These are phyloP conservation scores for Premnoplex brunnescens DNA, from an alignment of 2,797 vertebrate genomes.

Conservation along the genomic window DNA sequence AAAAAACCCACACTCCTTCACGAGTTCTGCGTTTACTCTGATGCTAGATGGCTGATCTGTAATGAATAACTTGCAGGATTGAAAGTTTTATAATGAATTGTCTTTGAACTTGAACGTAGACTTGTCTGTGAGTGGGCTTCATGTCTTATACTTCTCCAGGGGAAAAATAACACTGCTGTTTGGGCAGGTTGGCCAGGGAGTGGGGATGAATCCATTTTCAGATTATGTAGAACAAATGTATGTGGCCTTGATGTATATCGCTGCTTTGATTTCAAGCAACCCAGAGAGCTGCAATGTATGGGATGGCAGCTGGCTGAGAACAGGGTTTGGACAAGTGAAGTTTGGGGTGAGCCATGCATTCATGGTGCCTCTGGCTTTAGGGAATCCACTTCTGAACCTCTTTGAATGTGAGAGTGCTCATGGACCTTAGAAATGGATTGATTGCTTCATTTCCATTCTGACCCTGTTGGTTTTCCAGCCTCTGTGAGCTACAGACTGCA, in stretches of 20 bases:
- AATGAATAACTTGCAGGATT: neutral
- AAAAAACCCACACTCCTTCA: accelerated
- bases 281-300: accelerated
- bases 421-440: neutral
- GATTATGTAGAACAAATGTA: accelerated
- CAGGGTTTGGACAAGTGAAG: neutral
- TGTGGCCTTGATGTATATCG: neutral
- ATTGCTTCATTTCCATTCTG: neutral
- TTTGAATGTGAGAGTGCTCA: accelerated
- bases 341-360: neutral
- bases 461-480: neutral
- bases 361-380: neutral
- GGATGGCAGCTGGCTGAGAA: neutral
- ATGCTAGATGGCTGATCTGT: neutral
- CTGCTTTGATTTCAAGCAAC: neutral
- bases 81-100: neutral
- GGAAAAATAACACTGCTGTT: neutral
- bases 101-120: neutral
- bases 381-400: neutral
- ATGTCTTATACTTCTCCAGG: neutral
- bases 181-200: neutral
- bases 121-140: neutral
- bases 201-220: accelerated
- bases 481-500: neutral
- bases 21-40: neutral